A percentile compares a stretch with the other conserved stretches of the same genome.
phyloP scores from a whole-genome alignment of 2,113 vertebrate species.

The Tyrannus savana region DNA sequence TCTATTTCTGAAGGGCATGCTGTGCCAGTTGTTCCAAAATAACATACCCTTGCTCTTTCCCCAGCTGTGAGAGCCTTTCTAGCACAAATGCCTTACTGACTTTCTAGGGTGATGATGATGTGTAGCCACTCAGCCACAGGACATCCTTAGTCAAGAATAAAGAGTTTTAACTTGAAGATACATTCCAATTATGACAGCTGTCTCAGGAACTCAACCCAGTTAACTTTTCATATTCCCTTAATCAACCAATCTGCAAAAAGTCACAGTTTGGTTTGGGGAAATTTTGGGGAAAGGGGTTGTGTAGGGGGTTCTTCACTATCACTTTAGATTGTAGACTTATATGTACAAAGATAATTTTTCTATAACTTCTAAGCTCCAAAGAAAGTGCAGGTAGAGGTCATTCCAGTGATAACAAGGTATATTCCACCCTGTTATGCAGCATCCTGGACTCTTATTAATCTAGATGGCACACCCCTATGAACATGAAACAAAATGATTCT shows the following conservation, averaged over 20 bases:
- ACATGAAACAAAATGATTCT: background rate
- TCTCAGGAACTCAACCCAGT: background rate
- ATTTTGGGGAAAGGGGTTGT: fast-evolving
- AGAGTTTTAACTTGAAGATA: background rate
- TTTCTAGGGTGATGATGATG: background rate
- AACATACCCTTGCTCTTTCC: background rate
- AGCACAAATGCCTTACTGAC: background rate
- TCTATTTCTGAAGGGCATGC: background rate
- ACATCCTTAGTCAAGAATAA: background rate
- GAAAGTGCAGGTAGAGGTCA: background rate
- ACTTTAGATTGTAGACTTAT: background rate
- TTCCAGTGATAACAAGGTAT: background rate
- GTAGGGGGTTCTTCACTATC: background rate
- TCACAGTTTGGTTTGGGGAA: fast-evolving
- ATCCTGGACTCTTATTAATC: background rate
- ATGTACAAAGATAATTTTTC: background rate
- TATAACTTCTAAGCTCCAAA: background rate
- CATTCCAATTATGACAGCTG: background rate
- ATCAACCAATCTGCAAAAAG: background rate
- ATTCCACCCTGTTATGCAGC: background rate
- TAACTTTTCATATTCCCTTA: background rate
- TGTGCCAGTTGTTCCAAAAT: background rate
- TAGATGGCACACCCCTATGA: background rate
- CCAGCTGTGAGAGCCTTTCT: background rate
- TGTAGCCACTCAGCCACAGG: background rate